These are phyloP conservation scores for Dasysyrphus albostriatus DNA, from an alignment of 2,888 invertebrate genomes.

Conservation along the genomic window DNA sequence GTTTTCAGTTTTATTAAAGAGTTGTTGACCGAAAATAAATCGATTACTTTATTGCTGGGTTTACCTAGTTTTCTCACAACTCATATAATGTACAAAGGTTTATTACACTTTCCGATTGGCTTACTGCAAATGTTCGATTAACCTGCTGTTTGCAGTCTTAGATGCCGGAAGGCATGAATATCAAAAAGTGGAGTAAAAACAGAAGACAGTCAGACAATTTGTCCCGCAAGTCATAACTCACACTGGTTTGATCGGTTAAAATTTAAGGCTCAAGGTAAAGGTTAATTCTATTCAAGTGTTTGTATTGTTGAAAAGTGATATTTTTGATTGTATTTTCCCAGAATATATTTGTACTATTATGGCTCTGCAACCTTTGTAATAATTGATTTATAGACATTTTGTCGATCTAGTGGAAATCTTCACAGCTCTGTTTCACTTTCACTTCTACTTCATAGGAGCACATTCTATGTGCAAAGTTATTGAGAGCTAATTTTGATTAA, in stretches of 20 bases:
- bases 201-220: conserved; percentile 6
- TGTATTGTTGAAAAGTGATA: too few species aligned
- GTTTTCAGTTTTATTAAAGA: neutral
- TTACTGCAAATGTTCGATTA: conserved; percentile 5
- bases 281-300: conserved; percentile 20
- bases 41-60: neutral
- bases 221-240: conserved; percentile 2
- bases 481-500: too few species aligned
- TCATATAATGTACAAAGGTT: neutral
- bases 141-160: neutral
- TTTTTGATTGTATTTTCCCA: neutral
- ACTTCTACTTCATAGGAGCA: too few species aligned
- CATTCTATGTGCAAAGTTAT: too few species aligned
- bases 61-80: neutral
- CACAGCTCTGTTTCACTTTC: too few species aligned
- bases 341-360: neutral
- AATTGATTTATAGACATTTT: neutral
- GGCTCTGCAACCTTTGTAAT: too few species aligned
- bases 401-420: too few species aligned
- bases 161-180: neutral
- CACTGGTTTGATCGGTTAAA: conserved; percentile 33
- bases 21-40: conserved; percentile 10
- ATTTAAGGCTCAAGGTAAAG: conserved; percentile 45
- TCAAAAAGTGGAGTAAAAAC: conserved; percentile 26
- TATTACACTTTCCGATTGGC: conserved; percentile 18